Evolutionary conservation across 1,140 invertebrate species (phyloP).

Genomic region (Leptopilina boulardi): DNA sequence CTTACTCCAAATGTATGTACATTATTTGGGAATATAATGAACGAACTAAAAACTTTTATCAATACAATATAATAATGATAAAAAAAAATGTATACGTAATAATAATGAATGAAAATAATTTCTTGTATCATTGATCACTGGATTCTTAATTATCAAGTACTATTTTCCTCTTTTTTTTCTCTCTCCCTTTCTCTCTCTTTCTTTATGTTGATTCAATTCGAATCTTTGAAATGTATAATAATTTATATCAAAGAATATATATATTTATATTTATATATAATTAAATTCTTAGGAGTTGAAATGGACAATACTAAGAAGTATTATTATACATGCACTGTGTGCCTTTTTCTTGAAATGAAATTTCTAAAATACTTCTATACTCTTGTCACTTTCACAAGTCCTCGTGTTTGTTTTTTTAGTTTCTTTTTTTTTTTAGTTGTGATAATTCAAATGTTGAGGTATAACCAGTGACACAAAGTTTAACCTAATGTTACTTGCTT

Average conservation of each 20-base stretch:
- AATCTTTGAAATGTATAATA: constrained; percentile 10
- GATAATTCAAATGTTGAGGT: constrained; percentile 10
- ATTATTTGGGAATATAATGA: constrained; percentile 7
- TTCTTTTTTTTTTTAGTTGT: constrained; percentile 7
- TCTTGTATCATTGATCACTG: background rate
- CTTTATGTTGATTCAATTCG: background rate
- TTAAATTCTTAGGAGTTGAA: constrained; percentile 13
- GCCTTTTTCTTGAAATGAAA: background rate
- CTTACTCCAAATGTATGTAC: constrained; percentile 5
- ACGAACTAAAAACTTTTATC: constrained; percentile 9
- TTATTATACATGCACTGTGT: background rate
- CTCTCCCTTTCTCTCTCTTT: background rate
- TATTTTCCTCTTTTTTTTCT: background rate
- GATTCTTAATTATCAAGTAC: background rate
- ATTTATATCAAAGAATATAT: constrained; percentile 27
- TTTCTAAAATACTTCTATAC: background rate
- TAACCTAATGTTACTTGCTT: background rate
- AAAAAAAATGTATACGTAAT: background rate
- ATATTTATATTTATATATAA: background rate
- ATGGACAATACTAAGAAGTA: constrained; percentile 7
- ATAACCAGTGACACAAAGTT: background rate
- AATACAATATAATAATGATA: background rate
- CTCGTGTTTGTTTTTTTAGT: too few species aligned
- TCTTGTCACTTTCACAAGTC: background rate
- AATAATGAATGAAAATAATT: constrained; percentile 2